Evolutionary conservation across 2,113 vertebrate genomes (phyloP).

Genomic region (Psophia crepitans): DNA sequence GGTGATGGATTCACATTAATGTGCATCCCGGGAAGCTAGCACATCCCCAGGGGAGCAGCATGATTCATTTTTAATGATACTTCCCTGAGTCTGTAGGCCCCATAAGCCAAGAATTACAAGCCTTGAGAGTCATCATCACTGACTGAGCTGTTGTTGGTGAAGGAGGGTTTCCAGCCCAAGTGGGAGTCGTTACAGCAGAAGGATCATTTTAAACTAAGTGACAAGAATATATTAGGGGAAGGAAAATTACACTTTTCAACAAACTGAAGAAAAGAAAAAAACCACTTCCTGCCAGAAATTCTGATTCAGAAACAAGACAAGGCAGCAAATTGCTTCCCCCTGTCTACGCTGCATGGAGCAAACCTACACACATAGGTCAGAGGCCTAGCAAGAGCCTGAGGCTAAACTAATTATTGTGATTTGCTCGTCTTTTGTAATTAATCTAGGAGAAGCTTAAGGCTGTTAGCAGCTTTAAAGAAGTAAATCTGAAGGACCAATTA

Average conservation of each 20-base stretch:
- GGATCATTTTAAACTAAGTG: slow-evolving; percentile 61
- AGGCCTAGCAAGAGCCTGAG: slow-evolving; percentile 72
- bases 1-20: background rate
- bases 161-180: slow-evolving; percentile 58
- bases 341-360: background rate
- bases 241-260: slow-evolving; percentile 53
- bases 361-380: slow-evolving; percentile 72
- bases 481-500: slow-evolving; percentile 88
- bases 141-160: slow-evolving; percentile 50
- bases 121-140: slow-evolving; percentile 40
- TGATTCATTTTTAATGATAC: slow-evolving; percentile 62
- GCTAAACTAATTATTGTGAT: slow-evolving; percentile 86
- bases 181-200: slow-evolving; percentile 45
- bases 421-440: slow-evolving; percentile 88
- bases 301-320: slow-evolving; percentile 51
- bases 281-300: slow-evolving; percentile 44
- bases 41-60: slow-evolving; percentile 21
- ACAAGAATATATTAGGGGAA: slow-evolving; percentile 61
- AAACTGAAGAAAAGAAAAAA: slow-evolving; percentile 6
- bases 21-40: slow-evolving; percentile 32
- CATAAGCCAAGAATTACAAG: slow-evolving; percentile 63
- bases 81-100: slow-evolving; percentile 29
- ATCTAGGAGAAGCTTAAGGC: slow-evolving; percentile 83
- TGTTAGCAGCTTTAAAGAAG: slow-evolving; percentile 83
- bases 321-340: slow-evolving; percentile 34